These are phyloP conservation scores for Pandemis corylana DNA, from an alignment of 2,888 invertebrate genomes.

Conservation along the genomic window DNA sequence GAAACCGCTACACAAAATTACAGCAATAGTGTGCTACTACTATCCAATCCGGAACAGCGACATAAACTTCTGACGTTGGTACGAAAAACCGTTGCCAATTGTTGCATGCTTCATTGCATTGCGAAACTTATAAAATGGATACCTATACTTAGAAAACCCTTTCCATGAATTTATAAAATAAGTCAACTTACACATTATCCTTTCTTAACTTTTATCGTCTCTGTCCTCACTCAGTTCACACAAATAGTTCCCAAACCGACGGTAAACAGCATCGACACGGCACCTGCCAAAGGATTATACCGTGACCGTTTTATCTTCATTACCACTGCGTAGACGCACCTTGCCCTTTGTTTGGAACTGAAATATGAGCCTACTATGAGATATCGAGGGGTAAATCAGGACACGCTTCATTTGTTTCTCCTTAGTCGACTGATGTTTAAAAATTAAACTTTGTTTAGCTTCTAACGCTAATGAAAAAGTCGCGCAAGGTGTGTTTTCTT, in stretches of 20 bases:
- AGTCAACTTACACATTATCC: neutral
- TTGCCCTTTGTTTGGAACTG: conserved; percentile 58
- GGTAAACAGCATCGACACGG: conserved; percentile 45
- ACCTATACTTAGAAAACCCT: no score
- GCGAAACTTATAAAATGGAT: no score
- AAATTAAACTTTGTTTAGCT: conserved; percentile 5
- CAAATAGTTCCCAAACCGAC: neutral
- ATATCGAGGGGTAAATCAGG: conserved; percentile 47
- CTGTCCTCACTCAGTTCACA: neutral
- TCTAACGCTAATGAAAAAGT: neutral
- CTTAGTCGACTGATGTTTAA: conserved; percentile 39
- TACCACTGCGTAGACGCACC: conserved; percentile 59
- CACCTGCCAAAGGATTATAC: conserved; percentile 67
- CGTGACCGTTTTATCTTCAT: conserved; percentile 74
- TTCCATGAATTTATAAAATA: no score
- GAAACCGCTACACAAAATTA: no score
- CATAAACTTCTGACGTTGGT: neutral
- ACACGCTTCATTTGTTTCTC: conserved; percentile 53
- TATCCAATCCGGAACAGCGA: no score
- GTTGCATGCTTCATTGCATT: no score
- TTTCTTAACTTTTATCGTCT: neutral
- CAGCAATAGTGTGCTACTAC: no score
- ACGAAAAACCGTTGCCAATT: no score
- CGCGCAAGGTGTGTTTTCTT: conserved; percentile 3
- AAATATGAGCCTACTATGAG: conserved; percentile 56